These are phyloP conservation scores for Notospermus geniculatus DNA, from an alignment of 1,140 invertebrate species.

Conservation along the genomic window DNA sequence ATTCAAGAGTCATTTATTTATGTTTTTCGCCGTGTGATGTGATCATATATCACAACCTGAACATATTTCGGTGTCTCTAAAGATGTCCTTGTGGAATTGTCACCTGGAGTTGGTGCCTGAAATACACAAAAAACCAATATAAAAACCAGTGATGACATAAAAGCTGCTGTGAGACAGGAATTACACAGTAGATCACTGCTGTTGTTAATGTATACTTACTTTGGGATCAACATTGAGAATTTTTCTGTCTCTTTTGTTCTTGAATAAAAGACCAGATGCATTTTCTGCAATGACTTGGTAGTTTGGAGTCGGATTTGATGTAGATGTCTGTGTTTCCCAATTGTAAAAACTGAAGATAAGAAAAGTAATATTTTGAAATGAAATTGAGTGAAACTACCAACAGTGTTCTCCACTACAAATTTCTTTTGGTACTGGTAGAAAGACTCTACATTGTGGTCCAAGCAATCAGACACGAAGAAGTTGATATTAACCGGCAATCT, in stretches of 20 bases:
- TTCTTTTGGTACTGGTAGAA: no score
- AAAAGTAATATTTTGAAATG: neutral
- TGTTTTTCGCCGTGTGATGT: slow-evolving; percentile 56
- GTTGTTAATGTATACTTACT: slow-evolving; percentile 32
- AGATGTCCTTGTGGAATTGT: slow-evolving; percentile 52
- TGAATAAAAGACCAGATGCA: slow-evolving; percentile 65
- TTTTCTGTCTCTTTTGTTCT: slow-evolving; percentile 58
- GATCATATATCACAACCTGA: slow-evolving; percentile 57
- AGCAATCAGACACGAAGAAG: no score
- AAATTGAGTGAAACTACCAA: no score
- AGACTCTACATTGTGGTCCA: no score
- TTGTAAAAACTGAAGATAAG: slow-evolving; percentile 61
- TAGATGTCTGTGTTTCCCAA: slow-evolving; percentile 66
- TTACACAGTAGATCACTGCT: no score
- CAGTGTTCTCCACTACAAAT: neutral
- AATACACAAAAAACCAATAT: slow-evolving; percentile 21
- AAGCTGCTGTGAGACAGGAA: neutral
- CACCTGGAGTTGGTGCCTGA: slow-evolving; percentile 52
- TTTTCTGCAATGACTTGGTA: slow-evolving; percentile 67
- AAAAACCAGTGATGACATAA: neutral
- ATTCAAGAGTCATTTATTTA: slow-evolving; percentile 22
- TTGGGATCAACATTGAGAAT: slow-evolving; percentile 58
- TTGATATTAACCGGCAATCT: no score
- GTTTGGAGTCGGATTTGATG: slow-evolving; percentile 68
- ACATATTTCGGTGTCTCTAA: slow-evolving; percentile 50